Conservation (phyloP, 2,888 invertebrate genomes). For the Oscheius sp. region DNA sequence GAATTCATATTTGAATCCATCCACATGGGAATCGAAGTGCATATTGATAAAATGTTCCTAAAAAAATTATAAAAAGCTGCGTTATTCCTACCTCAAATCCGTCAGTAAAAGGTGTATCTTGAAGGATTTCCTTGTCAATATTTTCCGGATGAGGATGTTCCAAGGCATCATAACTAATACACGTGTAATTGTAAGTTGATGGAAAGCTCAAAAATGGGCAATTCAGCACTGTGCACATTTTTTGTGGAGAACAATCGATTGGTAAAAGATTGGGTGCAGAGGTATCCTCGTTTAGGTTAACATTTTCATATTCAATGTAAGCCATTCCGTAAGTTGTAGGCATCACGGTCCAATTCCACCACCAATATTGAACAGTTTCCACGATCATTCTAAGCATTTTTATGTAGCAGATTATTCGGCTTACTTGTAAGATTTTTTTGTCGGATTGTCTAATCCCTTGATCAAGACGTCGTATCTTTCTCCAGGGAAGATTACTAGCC, state of each 20-base stretch:
- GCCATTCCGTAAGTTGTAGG: slow-evolving; percentile 62
- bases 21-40: slow-evolving; percentile 68
- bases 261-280: slow-evolving; percentile 32
- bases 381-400: slow-evolving; percentile 36
- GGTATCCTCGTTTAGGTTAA: slow-evolving; percentile 40
- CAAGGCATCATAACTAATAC: slow-evolving; percentile 26
- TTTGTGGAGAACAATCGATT: not conserved
- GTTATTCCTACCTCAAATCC: slow-evolving; percentile 4
- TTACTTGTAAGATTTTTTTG: slow-evolving; percentile 47
- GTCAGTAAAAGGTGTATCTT: slow-evolving; percentile 3
- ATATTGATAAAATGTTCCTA: slow-evolving; percentile 68
- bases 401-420: no score
- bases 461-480: slow-evolving; percentile 70
- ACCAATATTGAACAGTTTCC: slow-evolving; percentile 58
- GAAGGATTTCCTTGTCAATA: slow-evolving; percentile 23
- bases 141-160: slow-evolving; percentile 13
- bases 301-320: slow-evolving; percentile 59
- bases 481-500: slow-evolving; percentile 67
- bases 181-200: slow-evolving; percentile 15
- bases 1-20: slow-evolving; percentile 61
- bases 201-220: slow-evolving; percentile 22
- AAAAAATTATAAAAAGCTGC: slow-evolving; percentile 14
- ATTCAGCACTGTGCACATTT: slow-evolving; percentile 27
- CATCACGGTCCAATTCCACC: slow-evolving; percentile 60
- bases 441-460: slow-evolving; percentile 51